These are phyloP conservation scores for Channa striata DNA, from an alignment of 2,797 vertebrate genomes.

Conservation along the genomic window DNA sequence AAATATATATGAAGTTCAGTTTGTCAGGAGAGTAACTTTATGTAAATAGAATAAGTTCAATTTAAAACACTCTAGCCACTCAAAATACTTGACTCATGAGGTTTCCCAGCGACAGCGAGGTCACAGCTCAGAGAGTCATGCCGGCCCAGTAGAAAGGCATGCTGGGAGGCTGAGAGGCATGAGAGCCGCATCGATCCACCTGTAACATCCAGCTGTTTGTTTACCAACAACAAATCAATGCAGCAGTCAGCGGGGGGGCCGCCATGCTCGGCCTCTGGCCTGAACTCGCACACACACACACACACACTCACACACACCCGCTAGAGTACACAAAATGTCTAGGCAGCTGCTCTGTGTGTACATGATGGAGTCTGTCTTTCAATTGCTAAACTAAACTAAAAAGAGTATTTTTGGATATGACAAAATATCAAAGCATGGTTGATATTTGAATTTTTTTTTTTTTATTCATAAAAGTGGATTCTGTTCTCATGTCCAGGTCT, in stretches of 20 bases:
- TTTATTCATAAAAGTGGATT: not conserved
- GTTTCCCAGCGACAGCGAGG: slow-evolving; percentile 56
- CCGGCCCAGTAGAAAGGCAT: slow-evolving; percentile 70
- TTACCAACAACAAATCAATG: slow-evolving; percentile 89
- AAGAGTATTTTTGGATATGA: not conserved
- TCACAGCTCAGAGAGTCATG: slow-evolving; percentile 60
- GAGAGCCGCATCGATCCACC: slow-evolving; percentile 82
- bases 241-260: slow-evolving; percentile 71
- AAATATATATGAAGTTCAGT: not conserved
- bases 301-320: slow-evolving; percentile 8
- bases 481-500: not conserved
- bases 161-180: slow-evolving; percentile 74
- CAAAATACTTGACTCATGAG: slow-evolving; percentile 53
- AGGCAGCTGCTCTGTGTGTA: slow-evolving; percentile 22
- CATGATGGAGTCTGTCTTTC: slow-evolving; percentile 14
- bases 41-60: slow-evolving; percentile 26
- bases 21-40: slow-evolving; percentile 10
- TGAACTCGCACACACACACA: slow-evolving; percentile 45
- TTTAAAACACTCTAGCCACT: slow-evolving; percentile 49
- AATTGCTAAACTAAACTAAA: slow-evolving; percentile 3
- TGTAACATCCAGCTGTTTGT: slow-evolving; percentile 85
- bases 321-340: slow-evolving; percentile 25
- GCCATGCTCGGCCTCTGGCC: slow-evolving; percentile 74
- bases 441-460: not conserved
- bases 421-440: not conserved